A percentile compares a stretch with the other conserved stretches of the same genome.
These are phyloP conservation scores for Pteruthius melanotis DNA, from an alignment of 2,113 vertebrate genomes.

Conservation along the genomic window DNA sequence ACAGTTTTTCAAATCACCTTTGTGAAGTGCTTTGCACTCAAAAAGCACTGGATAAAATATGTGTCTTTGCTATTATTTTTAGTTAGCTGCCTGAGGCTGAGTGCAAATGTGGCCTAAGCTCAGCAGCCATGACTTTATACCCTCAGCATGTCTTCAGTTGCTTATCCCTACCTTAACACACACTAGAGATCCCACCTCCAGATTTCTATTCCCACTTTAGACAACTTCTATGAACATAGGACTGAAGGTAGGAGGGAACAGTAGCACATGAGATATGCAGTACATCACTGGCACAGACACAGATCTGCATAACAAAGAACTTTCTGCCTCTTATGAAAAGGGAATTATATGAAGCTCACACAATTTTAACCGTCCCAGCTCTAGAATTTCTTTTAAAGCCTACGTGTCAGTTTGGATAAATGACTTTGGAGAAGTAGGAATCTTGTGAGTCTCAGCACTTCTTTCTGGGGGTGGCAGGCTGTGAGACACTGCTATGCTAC, in stretches of 20 bases:
- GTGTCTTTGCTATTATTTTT: background rate
- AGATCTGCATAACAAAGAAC: slow-evolving; percentile 2
- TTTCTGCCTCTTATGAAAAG: background rate
- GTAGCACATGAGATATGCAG: background rate
- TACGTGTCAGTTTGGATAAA: background rate
- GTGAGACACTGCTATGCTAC: background rate
- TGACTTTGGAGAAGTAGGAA: background rate
- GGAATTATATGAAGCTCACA: background rate
- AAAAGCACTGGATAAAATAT: background rate
- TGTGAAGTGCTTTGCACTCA: background rate
- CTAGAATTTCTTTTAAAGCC: background rate
- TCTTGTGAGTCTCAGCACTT: background rate
- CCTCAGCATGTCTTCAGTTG: background rate
- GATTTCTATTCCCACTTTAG: background rate
- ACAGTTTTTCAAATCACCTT: background rate
- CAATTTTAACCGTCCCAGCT: background rate
- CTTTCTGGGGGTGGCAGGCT: background rate
- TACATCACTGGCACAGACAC: background rate
- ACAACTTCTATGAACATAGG: background rate
- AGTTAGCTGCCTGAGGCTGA: background rate
- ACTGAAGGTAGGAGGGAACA: slow-evolving; percentile 2
- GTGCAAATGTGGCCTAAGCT: background rate
- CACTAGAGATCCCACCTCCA: background rate
- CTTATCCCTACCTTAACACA: background rate
- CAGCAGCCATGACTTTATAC: background rate